Evolutionary conservation across 2,797 vertebrate genomes (phyloP).

Genomic region (Hozukius guyotensis): DNA sequence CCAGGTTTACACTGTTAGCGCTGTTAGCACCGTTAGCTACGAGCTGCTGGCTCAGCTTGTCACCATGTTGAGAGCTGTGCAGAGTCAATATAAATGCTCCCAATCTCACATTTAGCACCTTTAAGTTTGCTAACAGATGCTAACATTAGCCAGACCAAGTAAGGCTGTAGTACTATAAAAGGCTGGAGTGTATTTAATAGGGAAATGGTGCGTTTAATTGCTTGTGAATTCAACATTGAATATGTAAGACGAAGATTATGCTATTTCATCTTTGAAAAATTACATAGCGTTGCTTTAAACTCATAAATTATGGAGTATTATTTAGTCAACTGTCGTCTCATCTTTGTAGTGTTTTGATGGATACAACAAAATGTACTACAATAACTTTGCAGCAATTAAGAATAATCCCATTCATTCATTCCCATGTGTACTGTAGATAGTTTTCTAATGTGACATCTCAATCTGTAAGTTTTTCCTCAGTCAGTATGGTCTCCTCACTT

Average conservation of each 20-base stretch:
- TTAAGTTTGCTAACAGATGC: too few relatives aligned
- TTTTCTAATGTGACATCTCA: conserved; percentile 12
- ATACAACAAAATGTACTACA: background rate
- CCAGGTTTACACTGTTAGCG: too few relatives aligned
- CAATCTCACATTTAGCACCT: too few relatives aligned
- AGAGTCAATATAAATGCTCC: too few relatives aligned
- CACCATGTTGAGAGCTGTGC: too few relatives aligned
- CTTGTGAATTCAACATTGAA: too few relatives aligned
- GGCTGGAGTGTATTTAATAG: background rate
- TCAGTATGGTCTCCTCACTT: conserved; percentile 5
- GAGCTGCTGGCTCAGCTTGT: too few relatives aligned
- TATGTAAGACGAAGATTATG: too few relatives aligned
- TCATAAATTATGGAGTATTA: background rate
- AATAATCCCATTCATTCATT: background rate
- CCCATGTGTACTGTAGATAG: background rate
- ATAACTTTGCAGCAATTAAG: background rate
- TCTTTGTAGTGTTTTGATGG: background rate
- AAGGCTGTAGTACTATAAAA: background rate
- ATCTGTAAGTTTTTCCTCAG: conserved; percentile 9
- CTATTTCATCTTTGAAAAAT: too few relatives aligned
- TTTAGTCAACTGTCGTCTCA: background rate
- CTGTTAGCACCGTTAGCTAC: too few relatives aligned
- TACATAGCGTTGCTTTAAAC: background rate
- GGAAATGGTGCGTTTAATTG: too few relatives aligned
- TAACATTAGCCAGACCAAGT: background rate